These are phyloP conservation scores for Sylvietta virens DNA, from an alignment of 2,113 vertebrate genomes.

Conservation along the genomic window DNA sequence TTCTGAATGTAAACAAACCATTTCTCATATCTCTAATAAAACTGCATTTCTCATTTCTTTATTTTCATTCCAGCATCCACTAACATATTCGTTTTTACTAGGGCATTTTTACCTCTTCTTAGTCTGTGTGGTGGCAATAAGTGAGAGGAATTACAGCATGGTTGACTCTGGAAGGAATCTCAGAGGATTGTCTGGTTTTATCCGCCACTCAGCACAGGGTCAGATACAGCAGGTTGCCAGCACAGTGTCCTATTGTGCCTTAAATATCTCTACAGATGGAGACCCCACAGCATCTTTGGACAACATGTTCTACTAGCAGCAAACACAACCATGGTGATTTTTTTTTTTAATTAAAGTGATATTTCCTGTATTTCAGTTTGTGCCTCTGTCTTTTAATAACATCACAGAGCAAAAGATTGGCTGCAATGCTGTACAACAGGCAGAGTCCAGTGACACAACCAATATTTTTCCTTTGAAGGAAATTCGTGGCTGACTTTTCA, in stretches of 20 bases:
- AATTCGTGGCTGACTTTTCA: not conserved
- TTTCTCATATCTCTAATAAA: not conserved
- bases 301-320: not conserved
- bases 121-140: not conserved
- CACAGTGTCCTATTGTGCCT: not conserved
- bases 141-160: not conserved
- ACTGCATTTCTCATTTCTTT: not conserved
- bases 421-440: not conserved
- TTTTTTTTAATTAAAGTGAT: not conserved
- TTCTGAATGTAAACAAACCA: not conserved
- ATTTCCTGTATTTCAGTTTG: not conserved
- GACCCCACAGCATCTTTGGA: not conserved
- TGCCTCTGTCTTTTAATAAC: not conserved
- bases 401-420: not conserved
- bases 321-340: fast-evolving
- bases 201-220: not conserved
- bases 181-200: not conserved
- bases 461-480: not conserved
- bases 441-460: not conserved
- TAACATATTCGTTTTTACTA: not conserved
- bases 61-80: not conserved
- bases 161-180: not conserved
- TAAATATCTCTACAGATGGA: not conserved
- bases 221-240: not conserved
- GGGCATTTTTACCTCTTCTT: not conserved